These are phyloP conservation scores for Bufotes viridis DNA, from an alignment of 2,797 vertebrate species.

Conservation along the genomic window DNA sequence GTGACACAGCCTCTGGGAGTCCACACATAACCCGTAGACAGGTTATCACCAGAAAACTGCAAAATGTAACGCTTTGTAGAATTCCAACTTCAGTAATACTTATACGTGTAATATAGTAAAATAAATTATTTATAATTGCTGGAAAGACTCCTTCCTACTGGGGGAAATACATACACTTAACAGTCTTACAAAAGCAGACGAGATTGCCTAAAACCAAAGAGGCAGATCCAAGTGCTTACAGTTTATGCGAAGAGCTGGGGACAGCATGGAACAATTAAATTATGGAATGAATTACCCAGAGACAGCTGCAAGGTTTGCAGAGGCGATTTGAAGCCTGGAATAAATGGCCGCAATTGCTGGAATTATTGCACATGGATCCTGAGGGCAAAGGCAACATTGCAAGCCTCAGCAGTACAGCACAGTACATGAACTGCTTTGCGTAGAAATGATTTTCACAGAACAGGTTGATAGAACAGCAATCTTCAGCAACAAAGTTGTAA, in stretches of 20 bases:
- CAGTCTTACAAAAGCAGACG: constrained; percentile 17
- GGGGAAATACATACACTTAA: neutral
- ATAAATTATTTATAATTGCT: constrained; percentile 35
- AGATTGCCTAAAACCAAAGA: constrained; percentile 41
- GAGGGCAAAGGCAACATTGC: constrained; percentile 65
- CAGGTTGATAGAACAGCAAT: constrained; percentile 28
- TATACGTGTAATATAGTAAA: constrained; percentile 26
- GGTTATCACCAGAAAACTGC: neutral
- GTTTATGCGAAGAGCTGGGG: constrained; percentile 71
- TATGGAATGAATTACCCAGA: constrained; percentile 69
- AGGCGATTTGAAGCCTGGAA: constrained; percentile 66
- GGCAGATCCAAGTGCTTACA: constrained; percentile 64
- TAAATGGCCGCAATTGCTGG: constrained; percentile 71
- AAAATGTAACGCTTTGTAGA: neutral
- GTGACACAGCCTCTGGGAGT: neutral
- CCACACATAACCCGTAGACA: neutral
- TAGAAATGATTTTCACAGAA: constrained; percentile 51
- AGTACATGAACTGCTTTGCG: constrained; percentile 65
- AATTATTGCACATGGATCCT: constrained; percentile 67
- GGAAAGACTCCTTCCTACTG: constrained; percentile 15
- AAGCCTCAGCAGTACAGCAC: constrained; percentile 64
- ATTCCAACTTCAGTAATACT: neutral
- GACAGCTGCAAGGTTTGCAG: constrained; percentile 72
- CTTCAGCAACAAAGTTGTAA: constrained; percentile 21
- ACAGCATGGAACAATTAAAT: constrained; percentile 72